phyloP scores from a whole-genome alignment of 2,113 vertebrate species.

The Vidua chalybeata region DNA sequence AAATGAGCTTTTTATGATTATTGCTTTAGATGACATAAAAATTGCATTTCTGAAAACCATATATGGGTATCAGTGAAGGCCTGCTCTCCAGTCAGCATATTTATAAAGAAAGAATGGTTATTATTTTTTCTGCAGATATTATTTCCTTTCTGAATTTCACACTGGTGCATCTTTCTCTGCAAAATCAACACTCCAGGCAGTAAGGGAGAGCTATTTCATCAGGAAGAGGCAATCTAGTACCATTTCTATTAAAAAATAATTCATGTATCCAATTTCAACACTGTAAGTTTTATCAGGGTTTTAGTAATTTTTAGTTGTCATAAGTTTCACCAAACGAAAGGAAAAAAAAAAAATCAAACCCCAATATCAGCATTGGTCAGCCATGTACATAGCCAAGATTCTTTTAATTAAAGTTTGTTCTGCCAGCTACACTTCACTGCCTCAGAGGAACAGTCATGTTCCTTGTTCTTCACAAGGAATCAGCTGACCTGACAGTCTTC shows the following conservation, averaged over 20 bases:
- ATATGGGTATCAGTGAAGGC: not conserved
- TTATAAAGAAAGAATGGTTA: not conserved
- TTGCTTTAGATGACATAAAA: not conserved
- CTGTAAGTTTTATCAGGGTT: not conserved
- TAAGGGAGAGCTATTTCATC: not conserved
- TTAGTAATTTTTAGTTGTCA: not conserved
- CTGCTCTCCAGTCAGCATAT: rapidly evolving
- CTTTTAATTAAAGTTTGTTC: not conserved
- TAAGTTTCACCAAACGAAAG: not conserved
- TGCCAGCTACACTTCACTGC: not conserved
- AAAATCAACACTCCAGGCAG: not conserved
- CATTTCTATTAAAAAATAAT: not conserved
- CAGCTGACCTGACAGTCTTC: not conserved
- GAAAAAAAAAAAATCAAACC: not conserved
- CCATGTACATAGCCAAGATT: not conserved
- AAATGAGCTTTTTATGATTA: not conserved
- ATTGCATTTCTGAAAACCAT: not conserved
- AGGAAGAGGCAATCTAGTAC: not conserved
- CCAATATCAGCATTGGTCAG: not conserved
- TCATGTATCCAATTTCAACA: not conserved
- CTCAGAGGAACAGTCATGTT: not conserved
- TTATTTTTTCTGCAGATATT: not conserved
- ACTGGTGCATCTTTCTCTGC: not conserved
- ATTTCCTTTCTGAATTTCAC: not conserved
- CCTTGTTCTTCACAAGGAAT: not conserved